Conservation (phyloP, 2,888 invertebrate species). For the Boloria selene region DNA sequence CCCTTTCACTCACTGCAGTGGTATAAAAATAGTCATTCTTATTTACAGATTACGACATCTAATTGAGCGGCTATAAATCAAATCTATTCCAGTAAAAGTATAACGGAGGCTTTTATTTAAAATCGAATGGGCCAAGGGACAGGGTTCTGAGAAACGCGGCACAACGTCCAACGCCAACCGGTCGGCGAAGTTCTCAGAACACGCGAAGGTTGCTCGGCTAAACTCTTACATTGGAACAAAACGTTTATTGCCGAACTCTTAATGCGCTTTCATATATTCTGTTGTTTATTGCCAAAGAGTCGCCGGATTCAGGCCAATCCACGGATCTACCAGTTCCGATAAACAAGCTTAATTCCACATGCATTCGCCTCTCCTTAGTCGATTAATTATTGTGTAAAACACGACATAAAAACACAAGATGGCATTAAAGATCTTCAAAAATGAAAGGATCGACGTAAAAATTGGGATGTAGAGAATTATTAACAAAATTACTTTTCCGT, state of each 20-base stretch:
- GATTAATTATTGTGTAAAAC: slow-evolving; percentile 15
- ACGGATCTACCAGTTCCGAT: not conserved
- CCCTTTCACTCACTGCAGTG: slow-evolving; percentile 69
- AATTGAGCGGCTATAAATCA: slow-evolving; percentile 67
- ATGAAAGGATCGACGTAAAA: slow-evolving; percentile 15
- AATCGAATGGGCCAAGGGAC: slow-evolving; percentile 66
- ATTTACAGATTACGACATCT: slow-evolving; percentile 67
- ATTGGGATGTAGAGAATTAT: slow-evolving; percentile 24
- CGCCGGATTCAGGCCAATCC: slow-evolving; percentile 52
- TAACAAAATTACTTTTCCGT: slow-evolving; percentile 22
- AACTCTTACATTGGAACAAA: slow-evolving; percentile 59
- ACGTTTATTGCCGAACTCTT: slow-evolving; percentile 67
- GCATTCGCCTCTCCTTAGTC: slow-evolving; percentile 6
- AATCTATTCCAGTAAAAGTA: slow-evolving; percentile 45
- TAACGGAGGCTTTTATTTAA: slow-evolving; percentile 74
- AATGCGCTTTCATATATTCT: slow-evolving; percentile 47
- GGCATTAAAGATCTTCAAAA: slow-evolving; percentile 12
- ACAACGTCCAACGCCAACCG: slow-evolving; percentile 53
- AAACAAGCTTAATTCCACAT: slow-evolving; percentile 17
- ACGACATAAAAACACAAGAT: slow-evolving; percentile 14
- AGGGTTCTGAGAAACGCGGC: slow-evolving; percentile 63
- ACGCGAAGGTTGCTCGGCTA: slow-evolving; percentile 68
- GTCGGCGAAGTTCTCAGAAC: slow-evolving; percentile 68
- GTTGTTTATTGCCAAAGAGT: slow-evolving; percentile 51
- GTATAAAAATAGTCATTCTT: slow-evolving; percentile 66